These are phyloP conservation scores for Musca domestica DNA, from an alignment of 1,140 invertebrate species.

Conservation along the genomic window DNA sequence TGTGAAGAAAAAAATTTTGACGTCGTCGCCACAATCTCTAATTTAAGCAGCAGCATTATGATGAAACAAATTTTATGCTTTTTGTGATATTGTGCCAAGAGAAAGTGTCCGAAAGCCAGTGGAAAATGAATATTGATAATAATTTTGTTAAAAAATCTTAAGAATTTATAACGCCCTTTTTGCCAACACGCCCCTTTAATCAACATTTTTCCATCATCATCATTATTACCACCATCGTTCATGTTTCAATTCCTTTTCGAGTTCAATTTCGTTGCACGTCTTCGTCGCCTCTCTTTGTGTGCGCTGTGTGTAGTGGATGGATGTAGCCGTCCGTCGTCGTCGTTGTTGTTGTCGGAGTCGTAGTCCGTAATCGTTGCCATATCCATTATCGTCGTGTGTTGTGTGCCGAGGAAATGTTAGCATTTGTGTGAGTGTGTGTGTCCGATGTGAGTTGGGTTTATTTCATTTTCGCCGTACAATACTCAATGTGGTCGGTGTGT, in stretches of 20 bases:
- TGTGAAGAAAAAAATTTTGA: slow-evolving; percentile 14
- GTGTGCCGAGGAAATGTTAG: not conserved
- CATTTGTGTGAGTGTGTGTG: too few species aligned
- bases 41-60: slow-evolving; percentile 1
- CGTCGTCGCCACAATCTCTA: slow-evolving; percentile 10
- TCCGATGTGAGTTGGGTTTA: slow-evolving; percentile 11
- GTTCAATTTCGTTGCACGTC: slow-evolving; percentile 17
- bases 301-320: not conserved
- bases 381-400: not conserved
- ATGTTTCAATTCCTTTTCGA: slow-evolving; percentile 9
- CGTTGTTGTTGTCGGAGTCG: too few species aligned
- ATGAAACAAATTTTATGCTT: slow-evolving; percentile 7
- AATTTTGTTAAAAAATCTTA: not conserved
- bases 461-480: not conserved
- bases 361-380: too few species aligned
- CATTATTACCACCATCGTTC: too few species aligned
- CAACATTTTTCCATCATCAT: not conserved
- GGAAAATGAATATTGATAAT: not conserved
- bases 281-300: slow-evolving; percentile 8
- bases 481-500: too few species aligned
- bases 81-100: not conserved
- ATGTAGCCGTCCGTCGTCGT: too few species aligned
- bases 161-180: slow-evolving; percentile 13
- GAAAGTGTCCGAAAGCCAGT: not conserved
- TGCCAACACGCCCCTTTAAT: slow-evolving; percentile 15